Evolutionary conservation across 2,888 invertebrate genomes (phyloP).

Genomic region (Nipponacmea schrenckii): DNA sequence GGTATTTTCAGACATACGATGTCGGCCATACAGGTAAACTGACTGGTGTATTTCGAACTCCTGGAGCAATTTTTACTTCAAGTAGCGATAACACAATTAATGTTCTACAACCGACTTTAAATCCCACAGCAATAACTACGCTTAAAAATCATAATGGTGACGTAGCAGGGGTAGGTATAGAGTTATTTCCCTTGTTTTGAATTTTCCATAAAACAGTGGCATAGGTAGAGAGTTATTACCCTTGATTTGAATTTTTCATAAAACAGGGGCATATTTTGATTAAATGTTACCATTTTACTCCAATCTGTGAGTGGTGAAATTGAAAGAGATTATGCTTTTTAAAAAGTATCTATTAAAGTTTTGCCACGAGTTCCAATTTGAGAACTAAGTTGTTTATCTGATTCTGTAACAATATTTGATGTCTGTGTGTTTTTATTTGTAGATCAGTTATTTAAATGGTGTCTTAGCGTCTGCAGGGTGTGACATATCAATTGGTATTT

Average conservation of each 20-base stretch:
- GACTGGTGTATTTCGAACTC: slow-evolving; percentile 54
- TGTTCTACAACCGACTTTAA: slow-evolving; percentile 52
- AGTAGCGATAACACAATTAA: slow-evolving; percentile 56
- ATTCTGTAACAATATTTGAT: not conserved
- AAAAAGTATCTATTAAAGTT: no score
- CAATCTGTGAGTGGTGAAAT: not conserved
- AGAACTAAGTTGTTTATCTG: no score
- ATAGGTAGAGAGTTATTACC: slow-evolving; percentile 20
- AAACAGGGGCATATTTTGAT: slow-evolving; percentile 18
- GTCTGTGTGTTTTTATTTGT: slow-evolving; percentile 22
- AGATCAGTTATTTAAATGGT: slow-evolving; percentile 58
- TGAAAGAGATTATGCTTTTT: no score
- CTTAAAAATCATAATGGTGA: slow-evolving; percentile 45
- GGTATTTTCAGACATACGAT: slow-evolving; percentile 53
- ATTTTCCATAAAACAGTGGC: not conserved
- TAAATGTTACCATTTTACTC: not conserved
- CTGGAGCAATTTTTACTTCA: slow-evolving; percentile 59
- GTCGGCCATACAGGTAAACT: slow-evolving; percentile 56
- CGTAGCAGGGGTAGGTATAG: slow-evolving; percentile 52
- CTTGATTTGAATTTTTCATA: not conserved
- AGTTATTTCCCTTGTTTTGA: not conserved
- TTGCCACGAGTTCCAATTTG: no score
- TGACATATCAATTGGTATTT: slow-evolving; percentile 56
- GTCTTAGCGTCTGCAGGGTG: slow-evolving; percentile 60
- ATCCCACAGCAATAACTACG: slow-evolving; percentile 52